Conservation (phyloP, 1,140 invertebrate species). For the Charaxes varanes region DNA sequence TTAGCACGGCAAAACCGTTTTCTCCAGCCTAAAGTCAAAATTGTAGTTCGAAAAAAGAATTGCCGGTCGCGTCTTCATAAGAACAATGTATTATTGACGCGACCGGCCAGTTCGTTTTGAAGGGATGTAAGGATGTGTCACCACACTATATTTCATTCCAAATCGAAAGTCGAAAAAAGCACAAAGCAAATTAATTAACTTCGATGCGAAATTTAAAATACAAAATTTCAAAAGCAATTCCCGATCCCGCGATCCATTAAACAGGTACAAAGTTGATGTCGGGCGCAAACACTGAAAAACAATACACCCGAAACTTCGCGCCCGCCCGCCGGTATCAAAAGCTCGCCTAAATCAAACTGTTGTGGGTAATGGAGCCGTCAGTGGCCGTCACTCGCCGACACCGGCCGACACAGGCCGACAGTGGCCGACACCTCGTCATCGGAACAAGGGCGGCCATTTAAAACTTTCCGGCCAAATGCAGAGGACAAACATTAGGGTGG, state of each 20-base stretch:
- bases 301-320: conserved; percentile 24
- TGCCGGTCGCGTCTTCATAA: too few relatives aligned
- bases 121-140: too few relatives aligned
- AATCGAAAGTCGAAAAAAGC: too few relatives aligned
- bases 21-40: too few relatives aligned
- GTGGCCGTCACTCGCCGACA: conserved; percentile 35
- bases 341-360: conserved; percentile 33
- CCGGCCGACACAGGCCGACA: conserved; percentile 39
- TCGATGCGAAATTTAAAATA: neutral
- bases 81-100: too few relatives aligned
- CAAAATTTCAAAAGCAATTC: conserved; percentile 1
- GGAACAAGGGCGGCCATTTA: conserved; percentile 38
- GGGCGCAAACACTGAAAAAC: conserved; percentile 17
- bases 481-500: conserved; percentile 13
- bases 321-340: conserved; percentile 35
- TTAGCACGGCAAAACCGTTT: too few relatives aligned
- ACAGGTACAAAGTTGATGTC: conserved; percentile 14
- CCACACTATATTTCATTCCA: too few relatives aligned
- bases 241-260: neutral
- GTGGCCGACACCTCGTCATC: conserved; percentile 37
- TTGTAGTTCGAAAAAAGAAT: too few relatives aligned
- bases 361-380: conserved; percentile 46
- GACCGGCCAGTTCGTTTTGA: too few relatives aligned
- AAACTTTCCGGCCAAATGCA: conserved; percentile 34
- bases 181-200: too few relatives aligned